These are phyloP conservation scores for Laticauda colubrina DNA, from an alignment of 2,113 vertebrate genomes.

Conservation along the genomic window DNA sequence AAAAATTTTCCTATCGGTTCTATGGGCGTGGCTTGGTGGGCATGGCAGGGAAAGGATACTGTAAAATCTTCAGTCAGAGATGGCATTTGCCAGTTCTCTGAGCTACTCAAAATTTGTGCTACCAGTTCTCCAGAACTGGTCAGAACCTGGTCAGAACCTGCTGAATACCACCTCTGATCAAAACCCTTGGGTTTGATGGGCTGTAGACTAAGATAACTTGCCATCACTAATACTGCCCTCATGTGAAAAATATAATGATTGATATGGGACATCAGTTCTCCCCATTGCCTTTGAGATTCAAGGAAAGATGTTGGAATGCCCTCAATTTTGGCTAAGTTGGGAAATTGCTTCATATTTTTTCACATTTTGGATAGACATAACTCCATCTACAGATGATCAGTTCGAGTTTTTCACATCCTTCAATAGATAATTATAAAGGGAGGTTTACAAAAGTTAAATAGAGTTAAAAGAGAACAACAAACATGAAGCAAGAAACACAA, in stretches of 20 bases:
- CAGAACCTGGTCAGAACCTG: too few species aligned
- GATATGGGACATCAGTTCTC: too few species aligned
- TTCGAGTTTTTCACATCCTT: neutral
- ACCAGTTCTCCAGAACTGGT: too few species aligned
- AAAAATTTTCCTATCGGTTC: too few species aligned
- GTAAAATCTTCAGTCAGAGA: too few species aligned
- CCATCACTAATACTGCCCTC: neutral
- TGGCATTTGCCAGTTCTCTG: too few species aligned
- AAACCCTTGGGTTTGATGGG: neutral
- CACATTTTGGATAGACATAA: neutral
- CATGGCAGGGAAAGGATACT: too few species aligned
- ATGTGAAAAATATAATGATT: neutral
- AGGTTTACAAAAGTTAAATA: neutral
- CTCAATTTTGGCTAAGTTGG: neutral
- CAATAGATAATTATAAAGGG: neutral
- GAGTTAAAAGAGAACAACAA: neutral
- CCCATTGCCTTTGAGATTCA: neutral
- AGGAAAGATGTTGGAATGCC: neutral
- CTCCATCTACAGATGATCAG: neutral
- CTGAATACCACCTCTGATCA: neutral
- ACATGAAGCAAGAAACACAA: neutral
- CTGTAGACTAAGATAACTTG: neutral
- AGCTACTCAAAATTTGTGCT: too few species aligned
- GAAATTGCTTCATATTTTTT: neutral
- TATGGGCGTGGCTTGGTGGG: too few species aligned